Evolutionary conservation across 1,140 invertebrate genomes (phyloP).

Genomic region (Drosophila sechellia): DNA sequence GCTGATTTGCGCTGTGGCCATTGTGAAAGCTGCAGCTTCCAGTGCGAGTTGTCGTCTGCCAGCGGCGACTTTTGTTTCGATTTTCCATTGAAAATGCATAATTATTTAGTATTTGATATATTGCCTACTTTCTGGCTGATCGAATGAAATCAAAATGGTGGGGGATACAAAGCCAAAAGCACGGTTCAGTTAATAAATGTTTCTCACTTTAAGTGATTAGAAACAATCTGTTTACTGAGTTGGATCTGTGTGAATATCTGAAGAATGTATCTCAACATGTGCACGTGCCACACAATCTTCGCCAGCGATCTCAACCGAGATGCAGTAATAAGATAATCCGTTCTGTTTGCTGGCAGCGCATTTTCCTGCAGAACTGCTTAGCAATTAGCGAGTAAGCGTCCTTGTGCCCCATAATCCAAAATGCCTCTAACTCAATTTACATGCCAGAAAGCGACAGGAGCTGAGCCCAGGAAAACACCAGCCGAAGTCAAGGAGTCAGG

Average conservation of each 20-base stretch:
- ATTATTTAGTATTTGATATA: conserved; percentile 28
- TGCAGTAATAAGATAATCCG: not conserved
- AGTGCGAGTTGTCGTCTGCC: conserved; percentile 14
- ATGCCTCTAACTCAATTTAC: conserved; percentile 68
- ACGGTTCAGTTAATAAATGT: not conserved
- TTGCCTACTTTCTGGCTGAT: conserved; percentile 17
- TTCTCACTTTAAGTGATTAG: too few species aligned
- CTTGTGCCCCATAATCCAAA: conserved; percentile 65
- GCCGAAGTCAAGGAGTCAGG: conserved; percentile 8
- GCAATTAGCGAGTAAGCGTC: conserved; percentile 32
- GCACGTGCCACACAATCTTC: not conserved
- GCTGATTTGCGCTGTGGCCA: conserved; percentile 62
- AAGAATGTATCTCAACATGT: not conserved
- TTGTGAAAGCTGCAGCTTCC: conserved; percentile 26
- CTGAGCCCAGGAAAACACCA: not conserved
- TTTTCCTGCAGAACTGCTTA: conserved; percentile 15
- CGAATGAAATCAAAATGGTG: not conserved
- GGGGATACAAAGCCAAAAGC: not conserved
- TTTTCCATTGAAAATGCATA: conserved; percentile 30
- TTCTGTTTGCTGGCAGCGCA: conserved; percentile 5
- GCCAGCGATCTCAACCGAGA: not conserved
- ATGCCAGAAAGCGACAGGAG: conserved; percentile 38
- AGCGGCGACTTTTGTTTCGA: conserved; percentile 21
- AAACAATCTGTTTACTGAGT: not conserved
- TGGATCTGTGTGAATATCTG: not conserved